Conservation (phyloP, 2,113 vertebrate genomes). For the Cepphus grylle region DNA sequence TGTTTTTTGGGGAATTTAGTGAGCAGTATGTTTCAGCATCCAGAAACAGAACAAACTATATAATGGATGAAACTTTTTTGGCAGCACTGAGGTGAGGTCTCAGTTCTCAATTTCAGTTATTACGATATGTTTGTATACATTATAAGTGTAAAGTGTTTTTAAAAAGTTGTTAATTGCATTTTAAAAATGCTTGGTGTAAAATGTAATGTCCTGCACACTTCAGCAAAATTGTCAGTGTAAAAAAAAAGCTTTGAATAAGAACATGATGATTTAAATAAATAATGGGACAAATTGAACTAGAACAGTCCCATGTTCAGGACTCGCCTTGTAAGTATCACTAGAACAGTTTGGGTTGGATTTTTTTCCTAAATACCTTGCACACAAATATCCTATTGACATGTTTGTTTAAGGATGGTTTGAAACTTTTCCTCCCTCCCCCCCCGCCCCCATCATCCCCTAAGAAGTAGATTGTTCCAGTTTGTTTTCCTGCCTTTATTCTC, state of each 20-base stretch:
- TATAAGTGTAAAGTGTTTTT: neutral
- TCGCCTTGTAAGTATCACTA: too few species aligned
- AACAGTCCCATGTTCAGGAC: too few species aligned
- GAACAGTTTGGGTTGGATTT: too few species aligned
- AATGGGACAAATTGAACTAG: too few species aligned
- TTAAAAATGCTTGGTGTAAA: neutral
- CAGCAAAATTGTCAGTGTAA: neutral
- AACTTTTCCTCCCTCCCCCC: neutral
- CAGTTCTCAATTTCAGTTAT: neutral
- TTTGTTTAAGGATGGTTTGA: neutral
- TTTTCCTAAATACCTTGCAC: neutral
- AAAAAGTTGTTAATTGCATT: neutral
- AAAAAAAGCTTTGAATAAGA: too few species aligned
- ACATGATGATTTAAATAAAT: too few species aligned
- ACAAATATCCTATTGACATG: neutral
- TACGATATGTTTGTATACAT: neutral
- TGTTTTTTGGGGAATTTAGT: slow-evolving; percentile 15
- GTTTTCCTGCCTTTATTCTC: neutral
- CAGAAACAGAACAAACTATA: neutral
- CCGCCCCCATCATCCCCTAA: neutral
- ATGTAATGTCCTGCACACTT: neutral
- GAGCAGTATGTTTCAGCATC: neutral
- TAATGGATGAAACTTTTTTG: neutral
- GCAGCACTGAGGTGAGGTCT: neutral
- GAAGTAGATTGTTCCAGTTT: neutral